Evolutionary conservation across 1,140 invertebrate species (phyloP).

Genomic region (Ostrea edulis): DNA sequence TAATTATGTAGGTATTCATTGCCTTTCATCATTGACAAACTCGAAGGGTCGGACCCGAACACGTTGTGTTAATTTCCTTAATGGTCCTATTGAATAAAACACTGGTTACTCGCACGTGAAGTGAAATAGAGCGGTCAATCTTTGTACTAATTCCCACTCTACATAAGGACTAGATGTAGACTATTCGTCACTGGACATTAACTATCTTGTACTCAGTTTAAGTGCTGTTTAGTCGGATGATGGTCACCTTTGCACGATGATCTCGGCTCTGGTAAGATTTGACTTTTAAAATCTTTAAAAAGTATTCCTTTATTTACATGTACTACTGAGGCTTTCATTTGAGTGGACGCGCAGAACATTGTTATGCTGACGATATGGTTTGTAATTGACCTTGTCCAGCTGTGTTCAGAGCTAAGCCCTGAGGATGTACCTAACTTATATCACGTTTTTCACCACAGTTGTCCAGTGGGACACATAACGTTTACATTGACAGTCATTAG

Average conservation of each 20-base stretch:
- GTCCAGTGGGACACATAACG: too few relatives aligned
- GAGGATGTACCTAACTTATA: too few relatives aligned
- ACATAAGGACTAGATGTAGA: background rate
- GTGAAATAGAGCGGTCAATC: background rate
- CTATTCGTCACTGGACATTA: background rate
- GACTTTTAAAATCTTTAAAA: background rate
- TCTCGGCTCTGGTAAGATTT: background rate
- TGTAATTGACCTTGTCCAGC: too few relatives aligned
- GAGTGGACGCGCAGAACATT: too few relatives aligned
- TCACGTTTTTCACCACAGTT: too few relatives aligned
- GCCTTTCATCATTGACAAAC: background rate
- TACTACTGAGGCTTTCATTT: too few relatives aligned
- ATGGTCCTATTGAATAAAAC: background rate
- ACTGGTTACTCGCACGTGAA: background rate
- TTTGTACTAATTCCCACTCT: background rate
- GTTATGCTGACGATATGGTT: too few relatives aligned
- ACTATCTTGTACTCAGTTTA: background rate
- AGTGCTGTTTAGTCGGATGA: background rate
- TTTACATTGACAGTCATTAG: too few relatives aligned
- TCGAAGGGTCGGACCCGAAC: background rate
- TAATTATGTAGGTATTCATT: slow-evolving; percentile 28
- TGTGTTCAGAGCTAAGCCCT: too few relatives aligned
- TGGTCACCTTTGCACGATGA: background rate
- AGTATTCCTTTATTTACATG: too few relatives aligned
- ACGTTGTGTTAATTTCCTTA: slow-evolving; percentile 27